phyloP scores from a whole-genome alignment of 1,140 invertebrate genomes.

The Phymorhynchus buccinoides region DNA sequence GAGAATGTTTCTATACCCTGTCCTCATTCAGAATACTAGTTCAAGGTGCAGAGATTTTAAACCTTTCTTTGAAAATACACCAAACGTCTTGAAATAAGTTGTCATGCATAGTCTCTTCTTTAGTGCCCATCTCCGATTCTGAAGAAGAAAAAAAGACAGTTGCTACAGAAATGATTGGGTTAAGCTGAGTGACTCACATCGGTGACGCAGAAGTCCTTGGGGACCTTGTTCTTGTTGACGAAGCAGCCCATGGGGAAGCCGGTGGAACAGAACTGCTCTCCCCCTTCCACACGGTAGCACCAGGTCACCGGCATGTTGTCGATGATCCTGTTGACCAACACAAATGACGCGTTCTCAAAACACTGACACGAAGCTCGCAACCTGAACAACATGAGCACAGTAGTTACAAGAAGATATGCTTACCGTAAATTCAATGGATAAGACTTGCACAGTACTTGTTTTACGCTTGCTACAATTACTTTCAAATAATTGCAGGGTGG shows the following conservation, averaged over 20 bases:
- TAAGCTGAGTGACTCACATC: slow-evolving; percentile 64
- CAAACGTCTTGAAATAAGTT: too few relatives aligned
- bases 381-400: too few relatives aligned
- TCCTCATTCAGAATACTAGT: too few relatives aligned
- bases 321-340: slow-evolving; percentile 74
- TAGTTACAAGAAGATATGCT: too few relatives aligned
- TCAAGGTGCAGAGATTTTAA: not conserved
- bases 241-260: slow-evolving; percentile 99
- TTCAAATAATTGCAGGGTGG: too few relatives aligned
- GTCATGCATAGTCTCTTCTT: too few relatives aligned
- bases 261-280: slow-evolving; percentile 88
- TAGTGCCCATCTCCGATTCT: too few relatives aligned
- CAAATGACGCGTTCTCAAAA: not conserved
- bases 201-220: slow-evolving; percentile 74
- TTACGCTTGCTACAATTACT: too few relatives aligned
- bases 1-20: too few relatives aligned
- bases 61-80: not conserved
- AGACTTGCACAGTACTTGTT: too few relatives aligned
- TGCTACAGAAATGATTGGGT: not conserved
- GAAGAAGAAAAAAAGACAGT: not conserved
- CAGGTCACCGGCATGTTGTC: slow-evolving; percentile 97
- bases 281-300: slow-evolving; percentile 89
- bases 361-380: too few relatives aligned
- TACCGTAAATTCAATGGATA: too few relatives aligned
- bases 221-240: slow-evolving; percentile 77